These are phyloP conservation scores for Alligator sinensis DNA, from an alignment of 2,113 vertebrate genomes.

Conservation along the genomic window DNA sequence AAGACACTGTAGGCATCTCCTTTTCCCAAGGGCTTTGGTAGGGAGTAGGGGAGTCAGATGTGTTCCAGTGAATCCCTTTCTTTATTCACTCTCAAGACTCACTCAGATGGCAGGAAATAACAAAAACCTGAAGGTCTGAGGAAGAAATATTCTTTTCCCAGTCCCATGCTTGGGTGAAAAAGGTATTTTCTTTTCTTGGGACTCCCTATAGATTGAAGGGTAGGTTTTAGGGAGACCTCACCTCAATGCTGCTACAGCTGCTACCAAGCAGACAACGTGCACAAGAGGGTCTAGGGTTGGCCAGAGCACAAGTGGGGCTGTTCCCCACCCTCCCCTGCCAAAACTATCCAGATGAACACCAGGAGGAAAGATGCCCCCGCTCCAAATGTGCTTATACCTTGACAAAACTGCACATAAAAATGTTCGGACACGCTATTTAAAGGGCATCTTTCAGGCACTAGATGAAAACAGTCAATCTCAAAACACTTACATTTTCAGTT, in stretches of 20 bases:
- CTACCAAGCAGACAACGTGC: background rate
- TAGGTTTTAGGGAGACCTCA: background rate
- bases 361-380: background rate
- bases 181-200: background rate
- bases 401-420: background rate
- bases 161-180: background rate
- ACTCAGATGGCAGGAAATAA: background rate
- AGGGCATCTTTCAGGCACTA: background rate
- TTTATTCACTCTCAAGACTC: background rate
- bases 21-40: background rate
- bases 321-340: background rate
- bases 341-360: background rate
- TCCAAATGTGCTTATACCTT: background rate
- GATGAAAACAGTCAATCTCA: conserved; percentile 14
- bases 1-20: background rate
- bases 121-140: background rate
- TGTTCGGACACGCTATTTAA: background rate
- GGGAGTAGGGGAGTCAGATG: background rate
- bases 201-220: background rate
- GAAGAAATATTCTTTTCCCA: background rate
- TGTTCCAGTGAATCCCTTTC: background rate
- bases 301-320: background rate
- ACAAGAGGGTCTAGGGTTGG: background rate
- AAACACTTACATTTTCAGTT: background rate
- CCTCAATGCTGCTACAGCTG: background rate